Evolutionary conservation across 1,140 invertebrate genomes (phyloP).

Genomic region (Drosophila tani): DNA sequence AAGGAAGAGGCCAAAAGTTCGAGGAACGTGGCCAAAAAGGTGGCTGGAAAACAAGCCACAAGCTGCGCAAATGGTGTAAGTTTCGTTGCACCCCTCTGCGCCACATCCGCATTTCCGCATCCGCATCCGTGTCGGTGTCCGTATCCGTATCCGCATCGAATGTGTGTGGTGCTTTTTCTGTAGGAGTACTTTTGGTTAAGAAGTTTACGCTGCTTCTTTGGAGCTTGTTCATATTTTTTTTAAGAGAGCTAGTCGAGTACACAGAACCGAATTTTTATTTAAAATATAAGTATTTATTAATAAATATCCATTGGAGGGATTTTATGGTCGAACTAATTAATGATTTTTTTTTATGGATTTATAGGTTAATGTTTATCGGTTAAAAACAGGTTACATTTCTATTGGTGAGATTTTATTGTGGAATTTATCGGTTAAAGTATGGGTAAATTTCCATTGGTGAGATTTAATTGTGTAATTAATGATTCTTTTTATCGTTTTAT

Average conservation of each 20-base stretch:
- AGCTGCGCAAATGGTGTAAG: constrained; percentile 35
- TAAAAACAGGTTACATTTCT: too few species aligned
- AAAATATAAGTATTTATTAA: too few species aligned
- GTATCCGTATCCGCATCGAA: constrained; percentile 7
- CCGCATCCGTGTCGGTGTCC: background rate
- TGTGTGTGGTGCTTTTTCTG: constrained; percentile 3
- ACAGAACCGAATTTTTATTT: background rate
- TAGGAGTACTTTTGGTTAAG: constrained; percentile 61
- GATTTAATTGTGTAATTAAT: too few species aligned
- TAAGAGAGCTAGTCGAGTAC: background rate
- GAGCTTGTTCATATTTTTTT: constrained; percentile 9
- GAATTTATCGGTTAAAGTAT: too few species aligned
- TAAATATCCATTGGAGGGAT: too few species aligned
- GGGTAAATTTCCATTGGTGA: too few species aligned
- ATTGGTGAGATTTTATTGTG: too few species aligned
- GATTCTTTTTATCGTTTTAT: too few species aligned
- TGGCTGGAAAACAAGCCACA: constrained; percentile 22
- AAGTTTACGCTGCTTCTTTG: constrained; percentile 51
- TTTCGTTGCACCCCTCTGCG: constrained; percentile 26
- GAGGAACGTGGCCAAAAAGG: constrained; percentile 36
- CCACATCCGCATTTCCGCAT: constrained; percentile 10
- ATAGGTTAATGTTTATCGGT: too few species aligned
- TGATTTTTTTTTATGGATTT: too few species aligned
- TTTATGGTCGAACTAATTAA: too few species aligned
- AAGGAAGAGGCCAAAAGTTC: background rate